Conservation (phyloP, 2,113 vertebrate genomes). For the Ictalurus punctatus region DNA sequence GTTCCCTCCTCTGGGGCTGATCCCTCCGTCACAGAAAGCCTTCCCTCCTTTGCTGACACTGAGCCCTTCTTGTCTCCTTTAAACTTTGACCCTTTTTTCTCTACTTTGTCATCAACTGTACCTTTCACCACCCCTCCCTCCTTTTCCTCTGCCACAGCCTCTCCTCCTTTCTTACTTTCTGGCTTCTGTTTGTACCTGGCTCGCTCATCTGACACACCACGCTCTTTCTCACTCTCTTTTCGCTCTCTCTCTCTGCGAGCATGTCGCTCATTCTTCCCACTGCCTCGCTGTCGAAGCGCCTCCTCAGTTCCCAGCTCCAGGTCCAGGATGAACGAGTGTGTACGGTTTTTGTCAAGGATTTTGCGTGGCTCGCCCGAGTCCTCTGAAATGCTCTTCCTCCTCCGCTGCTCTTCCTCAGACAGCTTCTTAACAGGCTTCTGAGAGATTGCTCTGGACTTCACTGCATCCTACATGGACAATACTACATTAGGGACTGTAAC, state of each 20-base stretch:
- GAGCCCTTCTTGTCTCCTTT: slow-evolving; percentile 82
- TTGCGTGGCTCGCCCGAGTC: slow-evolving; percentile 77
- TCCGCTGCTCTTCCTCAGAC: slow-evolving; percentile 77
- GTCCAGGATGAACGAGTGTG: slow-evolving; percentile 76
- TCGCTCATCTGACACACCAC: slow-evolving; percentile 78
- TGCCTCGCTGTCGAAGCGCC: slow-evolving; percentile 76
- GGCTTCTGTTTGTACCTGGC: slow-evolving; percentile 79
- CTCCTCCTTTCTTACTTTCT: slow-evolving; percentile 72
- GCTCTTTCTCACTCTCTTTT: slow-evolving; percentile 86
- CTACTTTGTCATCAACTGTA: slow-evolving; percentile 81
- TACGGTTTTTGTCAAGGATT: slow-evolving; percentile 72
- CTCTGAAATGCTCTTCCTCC: slow-evolving; percentile 75
- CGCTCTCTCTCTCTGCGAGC: slow-evolving; percentile 85
- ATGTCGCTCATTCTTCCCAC: slow-evolving; percentile 80
- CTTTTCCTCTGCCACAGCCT: slow-evolving; percentile 66
- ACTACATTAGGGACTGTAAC: neutral
- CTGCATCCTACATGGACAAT: slow-evolving; percentile 60
- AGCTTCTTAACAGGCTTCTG: slow-evolving; percentile 75
- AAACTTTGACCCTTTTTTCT: slow-evolving; percentile 81
- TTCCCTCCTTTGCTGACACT: slow-evolving; percentile 73
- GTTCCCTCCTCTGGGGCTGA: slow-evolving; percentile 71
- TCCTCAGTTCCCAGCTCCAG: slow-evolving; percentile 80
- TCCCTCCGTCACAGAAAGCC: slow-evolving; percentile 68
- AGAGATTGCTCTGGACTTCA: slow-evolving; percentile 66
- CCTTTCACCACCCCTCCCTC: slow-evolving; percentile 72